Evolutionary conservation across 2,888 invertebrate species (phyloP).

Genomic region (Temnothorax ravouxi): DNA sequence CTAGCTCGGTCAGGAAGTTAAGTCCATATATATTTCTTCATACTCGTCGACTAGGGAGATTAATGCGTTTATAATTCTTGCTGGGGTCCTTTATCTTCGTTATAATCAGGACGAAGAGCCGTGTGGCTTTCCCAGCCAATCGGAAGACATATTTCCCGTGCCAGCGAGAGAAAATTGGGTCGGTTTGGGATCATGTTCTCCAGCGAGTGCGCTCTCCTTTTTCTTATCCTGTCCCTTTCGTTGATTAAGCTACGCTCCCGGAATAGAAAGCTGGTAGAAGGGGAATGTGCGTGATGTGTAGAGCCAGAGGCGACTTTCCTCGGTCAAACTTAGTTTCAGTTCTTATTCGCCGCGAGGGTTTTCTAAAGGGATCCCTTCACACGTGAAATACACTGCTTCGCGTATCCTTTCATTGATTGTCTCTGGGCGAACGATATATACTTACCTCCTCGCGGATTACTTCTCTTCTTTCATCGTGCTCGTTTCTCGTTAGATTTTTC

Average conservation of each 20-base stretch:
- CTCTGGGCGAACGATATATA: neutral
- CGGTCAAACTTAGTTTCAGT: slow-evolving; percentile 22
- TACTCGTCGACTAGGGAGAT: neutral
- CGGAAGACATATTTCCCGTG: slow-evolving; percentile 47
- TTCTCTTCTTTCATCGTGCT: neutral
- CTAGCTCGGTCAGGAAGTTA: neutral
- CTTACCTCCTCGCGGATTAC: slow-evolving; percentile 4
- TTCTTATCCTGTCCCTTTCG: slow-evolving; percentile 44
- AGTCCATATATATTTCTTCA: slow-evolving; percentile 8
- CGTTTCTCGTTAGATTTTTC: slow-evolving; percentile 17
- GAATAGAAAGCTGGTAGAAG: slow-evolving; percentile 48
- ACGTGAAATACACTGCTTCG: neutral
- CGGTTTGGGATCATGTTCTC: slow-evolving; percentile 52
- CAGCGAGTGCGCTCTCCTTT: slow-evolving; percentile 32
- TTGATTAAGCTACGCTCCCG: slow-evolving; percentile 59
- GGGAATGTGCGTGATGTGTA: slow-evolving; percentile 5
- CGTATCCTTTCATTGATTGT: slow-evolving; percentile 37
- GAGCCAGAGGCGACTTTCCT: slow-evolving; percentile 15
- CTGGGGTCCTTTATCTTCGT: neutral
- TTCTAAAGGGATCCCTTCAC: neutral
- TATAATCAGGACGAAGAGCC: slow-evolving; percentile 9
- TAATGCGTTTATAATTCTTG: slow-evolving; percentile 36
- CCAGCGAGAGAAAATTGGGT: slow-evolving; percentile 54
- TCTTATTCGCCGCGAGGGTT: slow-evolving; percentile 22
- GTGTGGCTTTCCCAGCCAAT: slow-evolving; percentile 11